Conservation (phyloP, 2,113 vertebrate genomes). For the Chunga burmeisteri region DNA sequence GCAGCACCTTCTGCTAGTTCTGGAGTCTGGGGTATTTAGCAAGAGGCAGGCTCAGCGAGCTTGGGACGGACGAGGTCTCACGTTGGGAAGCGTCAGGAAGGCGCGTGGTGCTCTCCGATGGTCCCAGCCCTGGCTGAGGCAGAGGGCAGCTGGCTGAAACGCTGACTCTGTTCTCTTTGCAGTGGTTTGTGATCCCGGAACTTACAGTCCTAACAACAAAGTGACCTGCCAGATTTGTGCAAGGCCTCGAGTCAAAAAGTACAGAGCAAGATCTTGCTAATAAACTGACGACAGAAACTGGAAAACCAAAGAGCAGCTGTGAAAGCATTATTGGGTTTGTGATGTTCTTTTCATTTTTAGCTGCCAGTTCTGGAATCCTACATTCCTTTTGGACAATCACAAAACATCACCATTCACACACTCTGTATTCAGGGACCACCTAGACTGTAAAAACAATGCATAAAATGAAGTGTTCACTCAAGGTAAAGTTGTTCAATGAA, state of each 20-base stretch:
- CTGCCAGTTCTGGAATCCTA: background rate
- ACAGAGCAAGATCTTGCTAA: slow-evolving; percentile 72
- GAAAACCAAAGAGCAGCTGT: background rate
- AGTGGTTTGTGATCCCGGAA: slow-evolving; percentile 76
- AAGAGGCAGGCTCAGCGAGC: background rate
- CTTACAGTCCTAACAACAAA: slow-evolving; percentile 67
- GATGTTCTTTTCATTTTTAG: background rate
- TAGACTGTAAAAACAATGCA: background rate
- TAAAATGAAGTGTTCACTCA: background rate
- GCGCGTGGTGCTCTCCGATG: background rate
- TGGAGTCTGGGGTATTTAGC: accelerated
- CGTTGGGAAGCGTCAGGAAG: accelerated
- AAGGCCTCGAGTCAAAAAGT: background rate
- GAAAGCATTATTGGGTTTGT: background rate
- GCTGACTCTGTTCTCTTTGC: slow-evolving; percentile 15
- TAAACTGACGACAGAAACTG: background rate
- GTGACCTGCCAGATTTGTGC: slow-evolving; percentile 64
- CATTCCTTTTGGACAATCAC: accelerated
- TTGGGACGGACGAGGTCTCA: background rate
- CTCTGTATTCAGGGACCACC: background rate
- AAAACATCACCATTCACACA: background rate
- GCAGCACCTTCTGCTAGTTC: background rate
- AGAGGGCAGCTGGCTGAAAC: background rate
- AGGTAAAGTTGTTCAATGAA: background rate
- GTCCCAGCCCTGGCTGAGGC: accelerated